phyloP scores from a whole-genome alignment of 2,888 invertebrate species.

The Eristalis arbustorum region DNA sequence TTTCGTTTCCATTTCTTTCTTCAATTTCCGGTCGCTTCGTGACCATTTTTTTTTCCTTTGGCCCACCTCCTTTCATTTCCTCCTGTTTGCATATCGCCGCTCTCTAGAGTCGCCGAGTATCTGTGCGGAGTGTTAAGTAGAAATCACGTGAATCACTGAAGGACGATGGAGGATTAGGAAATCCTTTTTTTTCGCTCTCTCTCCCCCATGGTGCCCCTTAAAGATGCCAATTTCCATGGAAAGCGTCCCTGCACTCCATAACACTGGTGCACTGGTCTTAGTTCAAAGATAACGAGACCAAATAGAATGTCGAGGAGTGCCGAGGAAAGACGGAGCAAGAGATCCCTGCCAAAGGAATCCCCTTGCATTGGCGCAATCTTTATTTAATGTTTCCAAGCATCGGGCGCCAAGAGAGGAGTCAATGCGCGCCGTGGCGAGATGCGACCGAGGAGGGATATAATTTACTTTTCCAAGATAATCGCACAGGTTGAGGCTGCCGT shows the following conservation, averaged over 20 bases:
- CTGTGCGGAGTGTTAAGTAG: slow-evolving; percentile 2
- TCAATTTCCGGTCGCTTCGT: slow-evolving; percentile 25
- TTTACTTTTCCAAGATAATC: slow-evolving; percentile 20
- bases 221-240: slow-evolving; percentile 33
- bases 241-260: slow-evolving; percentile 26
- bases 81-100: background rate
- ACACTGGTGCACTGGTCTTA: background rate
- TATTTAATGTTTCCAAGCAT: slow-evolving; percentile 2
- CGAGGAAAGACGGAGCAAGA: background rate
- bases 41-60: background rate
- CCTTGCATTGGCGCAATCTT: slow-evolving; percentile 30
- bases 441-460: slow-evolving; percentile 17
- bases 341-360: background rate
- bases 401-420: background rate
- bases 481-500: background rate
- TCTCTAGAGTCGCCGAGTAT: no score
- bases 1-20: slow-evolving; percentile 13
- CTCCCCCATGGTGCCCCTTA: background rate
- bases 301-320: background rate
- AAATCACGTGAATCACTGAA: slow-evolving; percentile 14
- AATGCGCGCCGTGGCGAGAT: background rate
- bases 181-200: background rate
- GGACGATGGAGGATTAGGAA: background rate
- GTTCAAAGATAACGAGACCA: slow-evolving; percentile 1
- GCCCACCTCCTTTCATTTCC: background rate